phyloP scores from a whole-genome alignment of 92 coral and sea anemone species.

The Nematostella vectensis region DNA sequence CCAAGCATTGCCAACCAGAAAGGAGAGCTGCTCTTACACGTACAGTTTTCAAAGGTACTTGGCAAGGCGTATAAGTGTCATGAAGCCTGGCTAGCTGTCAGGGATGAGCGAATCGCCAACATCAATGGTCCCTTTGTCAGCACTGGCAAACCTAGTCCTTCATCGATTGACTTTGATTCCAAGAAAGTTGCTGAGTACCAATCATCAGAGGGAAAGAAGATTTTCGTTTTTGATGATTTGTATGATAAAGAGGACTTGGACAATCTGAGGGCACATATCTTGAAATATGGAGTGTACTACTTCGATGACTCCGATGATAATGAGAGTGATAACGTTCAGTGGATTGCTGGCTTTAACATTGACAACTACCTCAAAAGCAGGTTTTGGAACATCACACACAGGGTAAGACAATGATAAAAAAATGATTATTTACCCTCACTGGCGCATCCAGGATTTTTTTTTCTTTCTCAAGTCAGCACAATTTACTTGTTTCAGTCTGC shows the following conservation, averaged over 20 bases:
- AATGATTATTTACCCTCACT: neutral
- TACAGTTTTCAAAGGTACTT: constrained; percentile 71
- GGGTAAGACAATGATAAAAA: constrained; percentile 31
- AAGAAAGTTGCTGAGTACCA: constrained; percentile 42
- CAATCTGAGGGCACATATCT: constrained; percentile 51
- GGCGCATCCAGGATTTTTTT: neutral
- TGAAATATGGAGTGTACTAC: constrained; percentile 82
- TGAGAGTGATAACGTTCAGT: constrained; percentile 93
- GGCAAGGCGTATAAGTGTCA: constrained; percentile 50
- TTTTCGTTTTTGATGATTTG: constrained; percentile 85
- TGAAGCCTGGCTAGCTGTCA: constrained; percentile 32
- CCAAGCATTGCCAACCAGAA: constrained; percentile 81
- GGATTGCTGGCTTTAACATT: constrained; percentile 92
- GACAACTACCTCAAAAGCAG: constrained; percentile 70
- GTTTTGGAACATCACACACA: constrained; percentile 78
- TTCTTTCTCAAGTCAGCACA: too few relatives aligned
- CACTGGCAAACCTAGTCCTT: constrained; percentile 33
- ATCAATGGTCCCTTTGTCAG: constrained; percentile 65
- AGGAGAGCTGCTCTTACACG: constrained; percentile 69
- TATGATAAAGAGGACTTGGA: constrained; percentile 83
- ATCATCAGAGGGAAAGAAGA: constrained; percentile 58
- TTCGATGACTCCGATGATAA: constrained; percentile 80
- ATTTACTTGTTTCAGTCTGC: too few relatives aligned
- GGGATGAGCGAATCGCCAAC: constrained; percentile 28
- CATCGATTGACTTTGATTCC: constrained; percentile 27